Base-by-base conservation (phyloP, 2,113 vertebrate species). In the Prunella himalayana region DNA sequence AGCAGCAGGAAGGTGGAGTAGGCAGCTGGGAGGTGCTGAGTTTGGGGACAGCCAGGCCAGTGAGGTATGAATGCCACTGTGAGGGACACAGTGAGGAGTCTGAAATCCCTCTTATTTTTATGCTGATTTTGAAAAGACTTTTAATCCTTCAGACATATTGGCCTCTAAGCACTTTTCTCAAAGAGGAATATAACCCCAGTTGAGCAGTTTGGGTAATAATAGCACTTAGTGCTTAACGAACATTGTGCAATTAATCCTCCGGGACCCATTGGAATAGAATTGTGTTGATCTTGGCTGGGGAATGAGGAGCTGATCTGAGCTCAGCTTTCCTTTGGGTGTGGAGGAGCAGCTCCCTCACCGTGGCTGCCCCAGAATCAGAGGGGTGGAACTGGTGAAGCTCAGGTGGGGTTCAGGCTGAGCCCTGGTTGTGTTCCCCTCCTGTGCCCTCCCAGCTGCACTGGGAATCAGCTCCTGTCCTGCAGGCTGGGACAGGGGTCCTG, bases 131-230 rank as follows among this genome's bases (percentile, higher is more conserved):
- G 42, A 89, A 92, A 78, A 13, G 27, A 66, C 44, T 92, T 95
- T 80, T 95, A 97, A 96, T 97, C 91, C 84, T 65, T 72, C 30
- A 63, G 80, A 44, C 35, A 16, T 82, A 61, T 22, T 87, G 79
- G 71, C 81, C 64, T 91, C 51, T 94, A 90, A 93, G 91, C 59
- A 80, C 42, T 79, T 88, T 81, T 35, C 75, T 72, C n/a, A 44
- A 59, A 92, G 75, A 66, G 56, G 63, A 80, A 85, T 81, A 73
- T 86, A 95, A 82, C 91, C 77, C 39, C 39, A 47, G 54, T 90
- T 10, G 2, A 76, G 78, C 87, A 80, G 75, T 88, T 95, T 88
- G 71, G 71, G 39, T 88, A 77, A 88, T 92, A 92, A 82, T 83
- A 81, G 75, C 59, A 53, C 75, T 95, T 72, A 51, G 75, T 82